These are phyloP conservation scores for Loripinus fragilis DNA, from an alignment of 2,888 invertebrate species.

Conservation along the genomic window DNA sequence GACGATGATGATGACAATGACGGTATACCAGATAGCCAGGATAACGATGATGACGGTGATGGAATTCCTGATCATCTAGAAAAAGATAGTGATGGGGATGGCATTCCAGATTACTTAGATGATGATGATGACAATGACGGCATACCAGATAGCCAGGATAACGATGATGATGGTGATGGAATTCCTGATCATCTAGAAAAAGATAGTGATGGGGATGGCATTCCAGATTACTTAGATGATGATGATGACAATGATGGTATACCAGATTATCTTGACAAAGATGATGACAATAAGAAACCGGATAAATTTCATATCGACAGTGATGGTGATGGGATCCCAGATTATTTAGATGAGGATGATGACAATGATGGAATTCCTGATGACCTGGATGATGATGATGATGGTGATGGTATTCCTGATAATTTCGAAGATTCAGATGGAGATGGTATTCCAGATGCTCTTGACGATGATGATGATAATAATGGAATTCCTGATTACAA, in stretches of 20 bases:
- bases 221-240: slow-evolving; percentile 76
- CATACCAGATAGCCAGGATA: slow-evolving; percentile 73
- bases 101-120: slow-evolving; percentile 68
- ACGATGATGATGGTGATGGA: slow-evolving; percentile 76
- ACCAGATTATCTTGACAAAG: slow-evolving; percentile 75
- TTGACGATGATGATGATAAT: slow-evolving; percentile 70
- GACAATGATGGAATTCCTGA: slow-evolving; percentile 78
- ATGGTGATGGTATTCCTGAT: slow-evolving; percentile 72
- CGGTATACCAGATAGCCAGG: slow-evolving; percentile 78
- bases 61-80: slow-evolving; percentile 56
- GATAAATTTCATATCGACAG: slow-evolving; percentile 68
- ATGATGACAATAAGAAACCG: slow-evolving; percentile 73
- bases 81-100: slow-evolving; percentile 75
- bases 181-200: slow-evolving; percentile 73
- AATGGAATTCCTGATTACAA: slow-evolving; percentile 74
- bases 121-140: slow-evolving; percentile 71
- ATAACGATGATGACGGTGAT: slow-evolving; percentile 74
- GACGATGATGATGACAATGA: slow-evolving; percentile 75
- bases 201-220: slow-evolving; percentile 79
- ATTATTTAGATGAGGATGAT: slow-evolving; percentile 70
- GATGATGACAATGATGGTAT: slow-evolving; percentile 80
- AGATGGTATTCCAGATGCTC: slow-evolving; percentile 72
- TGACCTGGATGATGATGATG: slow-evolving; percentile 62
- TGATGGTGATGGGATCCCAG: slow-evolving; percentile 77
- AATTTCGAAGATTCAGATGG: slow-evolving; percentile 70